Evolutionary conservation across 1,140 invertebrate genomes (phyloP), one percentile per base, ranked within the genome.

Genomic region (Conus betulinus): DNA sequence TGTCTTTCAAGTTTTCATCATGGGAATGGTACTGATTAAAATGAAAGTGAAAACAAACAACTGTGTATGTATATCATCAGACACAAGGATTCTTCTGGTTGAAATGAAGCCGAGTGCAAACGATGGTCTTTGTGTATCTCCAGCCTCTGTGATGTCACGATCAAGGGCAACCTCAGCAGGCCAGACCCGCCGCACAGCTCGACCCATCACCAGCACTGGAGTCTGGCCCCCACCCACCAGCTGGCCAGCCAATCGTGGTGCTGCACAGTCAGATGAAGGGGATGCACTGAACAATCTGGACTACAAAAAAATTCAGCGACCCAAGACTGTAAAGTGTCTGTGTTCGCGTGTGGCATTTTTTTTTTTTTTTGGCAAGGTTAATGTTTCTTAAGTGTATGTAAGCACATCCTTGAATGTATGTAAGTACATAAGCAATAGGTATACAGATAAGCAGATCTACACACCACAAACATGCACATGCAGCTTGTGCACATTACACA

Each of bases 281-380:
- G 91, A 87, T 4, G 71, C 88, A 8, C 13, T 88, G 23, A 89
- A 90, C 78, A 92, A 92, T 63, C 81, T 88, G 71, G 91, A 93
- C 13, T 76, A 76, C 60, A 92, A 92, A 67, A 91, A 90, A 53
- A 91, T 93, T 15, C 92, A 93, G 89, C 90, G 93, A 84, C 93
- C 93, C 23, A 93, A 93, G 90, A 93, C 93, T 71, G 93, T 93
- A 89, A 91, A 90, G 86, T 23, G n/a, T 55, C 15, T 60, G 57
- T n/a, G 23, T 76, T 0, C 7, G 27, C 10, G 78, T 81, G 7
- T n/a, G 15, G 25, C 20, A 20, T 81, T 25, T 2, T 25, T 27
- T 79, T 52, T 79, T 39, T 25, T 4, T 79, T 39, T 39, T 81
- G 13, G 74, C 74, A 23, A 25, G n/a, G 74, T 78, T 23, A 25